Evolutionary conservation across 2,113 vertebrate genomes (phyloP).

Genomic region (Amia ocellicauda): DNA sequence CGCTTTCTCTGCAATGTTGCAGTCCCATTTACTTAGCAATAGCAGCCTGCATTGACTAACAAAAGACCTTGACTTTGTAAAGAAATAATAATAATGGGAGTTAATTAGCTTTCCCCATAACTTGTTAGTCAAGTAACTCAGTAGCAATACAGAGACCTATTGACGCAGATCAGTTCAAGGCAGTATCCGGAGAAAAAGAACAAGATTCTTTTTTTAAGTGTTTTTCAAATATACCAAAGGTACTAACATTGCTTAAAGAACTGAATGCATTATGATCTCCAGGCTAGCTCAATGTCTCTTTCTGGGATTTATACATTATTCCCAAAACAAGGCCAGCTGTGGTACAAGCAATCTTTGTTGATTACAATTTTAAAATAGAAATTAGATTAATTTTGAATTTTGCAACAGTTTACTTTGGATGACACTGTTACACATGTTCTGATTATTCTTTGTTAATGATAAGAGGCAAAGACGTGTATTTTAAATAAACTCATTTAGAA

Average conservation of each 20-base stretch:
- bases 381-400: no score
- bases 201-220: constrained; percentile 18
- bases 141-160: constrained; percentile 28
- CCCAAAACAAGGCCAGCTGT: background rate
- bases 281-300: constrained; percentile 18
- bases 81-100: constrained; percentile 36
- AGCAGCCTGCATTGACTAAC: constrained; percentile 17
- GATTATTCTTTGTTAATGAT: no score
- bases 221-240: no score
- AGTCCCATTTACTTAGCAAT: constrained; percentile 23
- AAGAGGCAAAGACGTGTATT: no score
- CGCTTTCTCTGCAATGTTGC: background rate
- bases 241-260: background rate
- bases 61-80: constrained; percentile 21
- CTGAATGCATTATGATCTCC: constrained; percentile 10
- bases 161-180: constrained; percentile 37
- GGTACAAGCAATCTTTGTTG: background rate
- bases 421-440: no score
- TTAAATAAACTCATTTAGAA: no score
- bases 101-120: constrained; percentile 45
- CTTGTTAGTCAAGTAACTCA: constrained; percentile 25
- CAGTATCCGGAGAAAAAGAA: background rate
- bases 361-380: no score
- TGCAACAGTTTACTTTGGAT: no score
- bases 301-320: background rate